Percentiles rank a stretch among this genome's conserved stretches.
Conservation (phyloP, 2,113 vertebrate genomes). For the Hippotragus niger region DNA sequence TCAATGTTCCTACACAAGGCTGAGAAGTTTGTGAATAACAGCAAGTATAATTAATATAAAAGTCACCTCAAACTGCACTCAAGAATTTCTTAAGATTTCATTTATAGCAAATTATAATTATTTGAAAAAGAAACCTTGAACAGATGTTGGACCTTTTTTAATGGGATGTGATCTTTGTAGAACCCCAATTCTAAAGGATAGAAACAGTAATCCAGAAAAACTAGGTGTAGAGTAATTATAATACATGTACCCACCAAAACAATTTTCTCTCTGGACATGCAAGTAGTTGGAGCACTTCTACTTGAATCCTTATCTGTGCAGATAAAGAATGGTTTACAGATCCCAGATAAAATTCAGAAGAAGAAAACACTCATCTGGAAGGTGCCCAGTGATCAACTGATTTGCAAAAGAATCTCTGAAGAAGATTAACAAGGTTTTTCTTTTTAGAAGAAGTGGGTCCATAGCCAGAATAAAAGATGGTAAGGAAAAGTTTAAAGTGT, state of each 20-base stretch:
- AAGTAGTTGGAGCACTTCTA: neutral
- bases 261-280: neutral
- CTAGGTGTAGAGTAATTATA: neutral
- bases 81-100: neutral
- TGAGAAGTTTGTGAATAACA: constrained; percentile 25
- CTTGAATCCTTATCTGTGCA: neutral
- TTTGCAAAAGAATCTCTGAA: constrained; percentile 23
- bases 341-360: neutral
- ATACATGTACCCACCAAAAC: neutral
- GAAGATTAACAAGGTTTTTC: neutral
- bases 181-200: neutral
- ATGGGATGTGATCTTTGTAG: neutral
- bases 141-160: neutral
- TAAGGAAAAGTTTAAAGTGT: neutral
- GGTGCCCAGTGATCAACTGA: neutral
- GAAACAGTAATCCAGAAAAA: neutral
- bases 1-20: neutral
- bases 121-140: neutral
- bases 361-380: neutral
- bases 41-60: neutral
- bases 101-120: constrained; percentile 23
- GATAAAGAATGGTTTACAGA: neutral
- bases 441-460: neutral
- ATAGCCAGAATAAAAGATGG: neutral
- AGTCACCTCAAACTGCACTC: neutral